Evolutionary conservation across 2,888 invertebrate species (phyloP), one percentile per base, ranked within the genome.

Genomic region (Nasonia oneida): DNA sequence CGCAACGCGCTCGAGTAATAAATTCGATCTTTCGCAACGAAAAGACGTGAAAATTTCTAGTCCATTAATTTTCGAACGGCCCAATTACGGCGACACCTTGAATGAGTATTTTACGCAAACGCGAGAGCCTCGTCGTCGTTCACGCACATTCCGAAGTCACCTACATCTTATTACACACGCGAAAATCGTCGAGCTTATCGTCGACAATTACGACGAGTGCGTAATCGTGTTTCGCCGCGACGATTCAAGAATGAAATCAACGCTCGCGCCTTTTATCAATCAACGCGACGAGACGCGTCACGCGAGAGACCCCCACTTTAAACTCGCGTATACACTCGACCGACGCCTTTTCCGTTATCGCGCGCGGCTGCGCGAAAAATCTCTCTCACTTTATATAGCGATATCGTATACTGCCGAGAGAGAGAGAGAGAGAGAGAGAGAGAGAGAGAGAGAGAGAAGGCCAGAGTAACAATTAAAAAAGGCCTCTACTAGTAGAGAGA

Each of bases 401-500:
- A 47, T 47, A 39, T 67, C 29, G 14, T 18, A 37, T 10, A 61
- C 42, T 6, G 2, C 57, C 33, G 74, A 61, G 73, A 61, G 42
- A 61, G 42, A 29, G 29, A 29, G 29, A 29, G 29, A 29, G 29
- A 61, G 74, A 29, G 29, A 29, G 29, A 29, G 29, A 61, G 74
- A 61, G 42, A 61, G 42, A 29, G 29, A 29, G 29, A 29, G 29
- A 29, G 29, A 61, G 74, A 61, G 73, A 74, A 61, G 74, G 42
- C n/a, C 39, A 50, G 64, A 37, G 78, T 78, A 77, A 83, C 70
- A 77, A 77, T 77, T 57, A 37, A 73, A 53, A 67, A 39, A 76
- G 37, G 67, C 67, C 42, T 42, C 47, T 47, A 4, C 18, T 29
- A 1, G 29, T 29, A 29, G 81, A 3, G 64, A 12, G 29, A 39